These are phyloP conservation scores for Anolis sagrei DNA, from an alignment of 2,113 vertebrate species.

Conservation along the genomic window DNA sequence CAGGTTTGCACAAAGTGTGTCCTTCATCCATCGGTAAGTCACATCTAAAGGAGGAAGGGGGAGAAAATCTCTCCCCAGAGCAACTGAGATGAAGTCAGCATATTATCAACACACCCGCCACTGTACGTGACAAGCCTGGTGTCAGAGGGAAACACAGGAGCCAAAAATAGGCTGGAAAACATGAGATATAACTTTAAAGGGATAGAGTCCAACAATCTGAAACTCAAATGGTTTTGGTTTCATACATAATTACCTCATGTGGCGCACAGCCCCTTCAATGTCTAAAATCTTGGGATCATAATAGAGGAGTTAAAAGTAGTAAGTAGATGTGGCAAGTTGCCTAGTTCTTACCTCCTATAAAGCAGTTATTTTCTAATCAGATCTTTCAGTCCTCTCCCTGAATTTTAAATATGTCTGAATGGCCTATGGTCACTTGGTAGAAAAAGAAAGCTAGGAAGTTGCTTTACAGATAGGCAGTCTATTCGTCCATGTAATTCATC, in stretches of 20 bases:
- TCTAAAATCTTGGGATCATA: background rate
- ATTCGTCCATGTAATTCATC: background rate
- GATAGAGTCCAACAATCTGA: background rate
- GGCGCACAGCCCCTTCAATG: background rate
- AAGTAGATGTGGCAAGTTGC: background rate
- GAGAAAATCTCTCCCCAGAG: background rate
- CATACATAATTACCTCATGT: background rate
- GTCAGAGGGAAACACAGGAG: conserved; percentile 20
- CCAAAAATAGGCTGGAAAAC: conserved; percentile 29
- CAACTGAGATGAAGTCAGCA: background rate
- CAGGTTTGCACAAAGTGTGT: background rate
- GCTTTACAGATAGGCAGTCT: background rate
- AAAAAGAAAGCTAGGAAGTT: background rate
- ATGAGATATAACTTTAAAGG: conserved; percentile 24
- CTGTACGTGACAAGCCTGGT: conserved; percentile 1
- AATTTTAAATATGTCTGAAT: background rate
- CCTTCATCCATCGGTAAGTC: background rate
- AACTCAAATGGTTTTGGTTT: background rate
- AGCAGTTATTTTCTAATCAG: background rate
- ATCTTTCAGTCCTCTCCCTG: background rate
- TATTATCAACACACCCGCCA: background rate
- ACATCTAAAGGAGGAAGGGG: background rate
- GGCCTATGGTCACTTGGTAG: background rate
- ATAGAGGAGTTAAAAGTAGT: background rate
- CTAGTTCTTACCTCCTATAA: background rate